A percentile compares a stretch with the other conserved stretches of the same genome.
These are phyloP conservation scores for Eupithecia abbreviata DNA, from an alignment of 2,888 invertebrate species.

Conservation along the genomic window DNA sequence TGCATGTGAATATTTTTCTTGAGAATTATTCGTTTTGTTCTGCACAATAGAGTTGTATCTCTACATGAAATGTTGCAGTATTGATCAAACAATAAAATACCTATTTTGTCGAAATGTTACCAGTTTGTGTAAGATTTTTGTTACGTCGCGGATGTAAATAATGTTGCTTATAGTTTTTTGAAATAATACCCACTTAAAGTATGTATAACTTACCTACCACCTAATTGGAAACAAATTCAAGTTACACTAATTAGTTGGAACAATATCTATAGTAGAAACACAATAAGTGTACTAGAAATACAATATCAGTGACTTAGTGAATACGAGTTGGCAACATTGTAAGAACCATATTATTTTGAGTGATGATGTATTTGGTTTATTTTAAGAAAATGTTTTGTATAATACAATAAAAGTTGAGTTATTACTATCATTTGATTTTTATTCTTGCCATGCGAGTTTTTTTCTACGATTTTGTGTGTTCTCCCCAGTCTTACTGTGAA, in stretches of 20 bases:
- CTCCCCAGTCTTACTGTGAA: background rate
- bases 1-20: slow-evolving; percentile 20
- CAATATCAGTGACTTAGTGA: background rate
- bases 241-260: slow-evolving; percentile 21
- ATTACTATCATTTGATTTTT: slow-evolving; percentile 64
- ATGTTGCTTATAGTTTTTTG: slow-evolving; percentile 29
- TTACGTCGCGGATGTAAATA: slow-evolving; percentile 41
- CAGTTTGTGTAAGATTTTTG: slow-evolving; percentile 42
- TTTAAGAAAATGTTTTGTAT: slow-evolving; percentile 65
- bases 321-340: slow-evolving; percentile 52
- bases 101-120: slow-evolving; percentile 43
- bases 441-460: slow-evolving; percentile 38
- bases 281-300: background rate
- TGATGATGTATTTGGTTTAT: slow-evolving; percentile 61
- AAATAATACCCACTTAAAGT: slow-evolving; percentile 24
- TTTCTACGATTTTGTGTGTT: background rate
- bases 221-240: slow-evolving; percentile 13
- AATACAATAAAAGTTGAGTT: slow-evolving; percentile 65
- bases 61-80: slow-evolving; percentile 22
- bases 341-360: slow-evolving; percentile 44
- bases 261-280: slow-evolving; percentile 26
- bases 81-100: slow-evolving; percentile 28
- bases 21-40: slow-evolving; percentile 15
- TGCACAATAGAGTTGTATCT: slow-evolving; percentile 10
- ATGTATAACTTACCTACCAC: slow-evolving; percentile 20